Evolutionary conservation across 2,888 invertebrate species (phyloP).

Genomic region (Tuberolachnus salignus): DNA sequence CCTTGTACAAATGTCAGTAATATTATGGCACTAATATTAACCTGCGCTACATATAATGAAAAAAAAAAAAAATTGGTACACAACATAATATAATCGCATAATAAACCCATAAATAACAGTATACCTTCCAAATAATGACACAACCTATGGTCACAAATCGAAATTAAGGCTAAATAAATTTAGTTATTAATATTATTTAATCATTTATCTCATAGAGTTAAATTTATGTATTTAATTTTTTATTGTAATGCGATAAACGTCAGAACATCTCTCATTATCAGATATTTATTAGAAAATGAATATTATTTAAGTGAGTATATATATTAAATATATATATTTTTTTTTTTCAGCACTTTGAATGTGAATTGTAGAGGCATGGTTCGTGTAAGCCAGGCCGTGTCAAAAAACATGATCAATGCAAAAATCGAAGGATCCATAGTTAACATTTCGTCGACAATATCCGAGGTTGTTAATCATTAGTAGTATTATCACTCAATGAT

Average conservation of each 20-base stretch:
- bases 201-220: no score
- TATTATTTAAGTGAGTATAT: background rate
- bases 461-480: conserved; percentile 65
- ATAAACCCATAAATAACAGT: no score
- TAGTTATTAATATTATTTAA: background rate
- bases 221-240: no score
- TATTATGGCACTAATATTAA: no score
- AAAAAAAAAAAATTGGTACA: no score
- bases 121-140: no score
- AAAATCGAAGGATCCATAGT: conserved; percentile 81
- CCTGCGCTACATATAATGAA: no score
- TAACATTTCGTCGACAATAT: conserved; percentile 88
- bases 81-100: no score
- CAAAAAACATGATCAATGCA: conserved; percentile 73
- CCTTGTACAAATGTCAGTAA: no score
- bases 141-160: no score
- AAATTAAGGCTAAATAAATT: no score
- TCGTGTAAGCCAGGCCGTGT: conserved; percentile 83
- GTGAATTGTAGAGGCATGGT: conserved; percentile 85
- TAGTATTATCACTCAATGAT: background rate
- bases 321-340: background rate
- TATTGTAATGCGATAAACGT: background rate
- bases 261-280: background rate
- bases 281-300: background rate
- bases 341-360: conserved; percentile 67